Evolutionary conservation across 2,888 invertebrate species (phyloP).

Genomic region (Itoplectis maculator): DNA sequence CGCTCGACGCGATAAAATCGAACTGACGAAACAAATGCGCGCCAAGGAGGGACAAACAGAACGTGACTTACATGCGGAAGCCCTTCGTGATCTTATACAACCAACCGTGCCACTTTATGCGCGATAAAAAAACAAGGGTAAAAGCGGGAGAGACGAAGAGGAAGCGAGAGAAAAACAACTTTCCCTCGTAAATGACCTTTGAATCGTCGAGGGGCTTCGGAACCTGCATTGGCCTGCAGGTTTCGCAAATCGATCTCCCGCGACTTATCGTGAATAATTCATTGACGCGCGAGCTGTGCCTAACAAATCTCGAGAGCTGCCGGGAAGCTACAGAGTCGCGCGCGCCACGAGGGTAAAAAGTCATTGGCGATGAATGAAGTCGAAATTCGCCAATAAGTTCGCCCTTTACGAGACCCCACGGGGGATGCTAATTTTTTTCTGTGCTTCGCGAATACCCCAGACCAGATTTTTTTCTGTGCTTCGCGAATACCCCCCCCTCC

Average conservation of each 20-base stretch:
- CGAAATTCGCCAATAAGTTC: not conserved
- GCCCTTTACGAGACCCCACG: not conserved
- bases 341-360: not conserved
- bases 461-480: not conserved
- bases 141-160: not conserved
- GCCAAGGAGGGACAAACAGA: constrained; percentile 21
- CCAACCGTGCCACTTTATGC: constrained; percentile 36
- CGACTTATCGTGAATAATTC: constrained; percentile 62
- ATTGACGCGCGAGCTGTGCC: constrained; percentile 32
- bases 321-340: constrained; percentile 21
- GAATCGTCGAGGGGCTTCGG: constrained; percentile 34
- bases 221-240: constrained; percentile 4
- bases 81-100: constrained; percentile 17
- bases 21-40: not conserved
- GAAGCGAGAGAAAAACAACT: constrained; percentile 3
- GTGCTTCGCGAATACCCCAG: not conserved
- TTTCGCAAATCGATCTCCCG: constrained; percentile 53
- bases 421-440: not conserved
- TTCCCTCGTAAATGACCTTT: constrained; percentile 48
- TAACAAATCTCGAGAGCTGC: constrained; percentile 38
- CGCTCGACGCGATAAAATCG: constrained; percentile 31
- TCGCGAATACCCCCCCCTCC: too few relatives aligned
- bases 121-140: constrained; percentile 13
- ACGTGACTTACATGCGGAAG: constrained; percentile 54
- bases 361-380: constrained; percentile 6